Conservation (phyloP, 2,113 vertebrate genomes). For the Pteruthius melanotis region DNA sequence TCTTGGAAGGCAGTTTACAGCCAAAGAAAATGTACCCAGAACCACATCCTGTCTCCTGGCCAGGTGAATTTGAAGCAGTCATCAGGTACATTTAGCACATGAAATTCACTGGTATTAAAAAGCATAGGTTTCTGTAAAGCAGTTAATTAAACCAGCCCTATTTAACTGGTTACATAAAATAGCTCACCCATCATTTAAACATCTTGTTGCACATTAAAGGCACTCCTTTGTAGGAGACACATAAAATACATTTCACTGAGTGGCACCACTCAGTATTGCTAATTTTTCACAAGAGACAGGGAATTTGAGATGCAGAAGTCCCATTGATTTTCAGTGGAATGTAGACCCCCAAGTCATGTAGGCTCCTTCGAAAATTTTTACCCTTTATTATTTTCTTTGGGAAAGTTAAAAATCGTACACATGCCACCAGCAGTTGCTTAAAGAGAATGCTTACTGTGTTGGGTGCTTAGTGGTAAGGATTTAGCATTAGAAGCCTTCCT, state of each 20-base stretch:
- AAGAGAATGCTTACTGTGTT: constrained; percentile 19
- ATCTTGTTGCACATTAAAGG: background rate
- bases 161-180: constrained; percentile 10
- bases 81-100: background rate
- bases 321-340: constrained; percentile 7
- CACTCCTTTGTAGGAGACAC: background rate
- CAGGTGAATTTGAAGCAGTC: background rate
- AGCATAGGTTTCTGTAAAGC: background rate
- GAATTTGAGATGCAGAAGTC: background rate
- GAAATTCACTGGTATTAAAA: background rate
- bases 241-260: background rate
- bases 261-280: background rate
- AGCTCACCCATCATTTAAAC: background rate
- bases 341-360: background rate
- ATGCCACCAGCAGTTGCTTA: constrained; percentile 17
- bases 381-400: background rate
- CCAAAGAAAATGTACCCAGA: background rate
- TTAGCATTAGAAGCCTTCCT: constrained; percentile 28
- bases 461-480: constrained; percentile 41
- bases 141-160: background rate
- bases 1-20: background rate
- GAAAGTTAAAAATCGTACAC: constrained; percentile 19
- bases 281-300: background rate
- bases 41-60: background rate
- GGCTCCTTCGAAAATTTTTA: background rate